Conservation (phyloP, 2,113 vertebrate genomes). For the Vulpes ferrilata region DNA sequence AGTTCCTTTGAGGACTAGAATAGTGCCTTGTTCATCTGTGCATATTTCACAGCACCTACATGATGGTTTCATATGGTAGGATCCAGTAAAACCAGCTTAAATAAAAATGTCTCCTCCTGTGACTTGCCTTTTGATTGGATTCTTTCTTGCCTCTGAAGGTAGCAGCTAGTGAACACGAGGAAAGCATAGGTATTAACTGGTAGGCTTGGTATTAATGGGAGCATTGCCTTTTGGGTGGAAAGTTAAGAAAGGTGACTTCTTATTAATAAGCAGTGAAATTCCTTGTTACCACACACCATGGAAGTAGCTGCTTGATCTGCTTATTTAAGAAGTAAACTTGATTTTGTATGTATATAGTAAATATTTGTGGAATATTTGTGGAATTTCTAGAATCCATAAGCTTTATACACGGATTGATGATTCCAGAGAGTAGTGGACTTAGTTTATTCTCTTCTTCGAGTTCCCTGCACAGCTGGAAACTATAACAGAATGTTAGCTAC, state of each 20-base stretch:
- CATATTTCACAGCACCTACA: neutral
- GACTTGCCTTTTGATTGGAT: slow-evolving; percentile 30
- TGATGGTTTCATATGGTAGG: neutral
- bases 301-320: neutral
- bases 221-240: neutral
- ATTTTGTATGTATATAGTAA: neutral
- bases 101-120: neutral
- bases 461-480: slow-evolving; percentile 55
- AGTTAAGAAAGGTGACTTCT: neutral
- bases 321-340: neutral
- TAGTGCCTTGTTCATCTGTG: neutral
- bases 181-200: neutral
- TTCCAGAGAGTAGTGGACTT: neutral
- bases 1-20: neutral
- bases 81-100: slow-evolving; percentile 23
- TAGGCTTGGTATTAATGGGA: neutral
- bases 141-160: slow-evolving; percentile 23
- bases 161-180: neutral
- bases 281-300: neutral
- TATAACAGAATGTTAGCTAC: slow-evolving; percentile 54
- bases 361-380: slow-evolving; percentile 56
- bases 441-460: slow-evolving; percentile 38
- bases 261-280: slow-evolving; percentile 33
- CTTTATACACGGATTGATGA: neutral
- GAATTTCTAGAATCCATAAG: neutral